These are phyloP conservation scores for Diarsia mendica DNA, from an alignment of 2,888 invertebrate genomes.

Conservation along the genomic window DNA sequence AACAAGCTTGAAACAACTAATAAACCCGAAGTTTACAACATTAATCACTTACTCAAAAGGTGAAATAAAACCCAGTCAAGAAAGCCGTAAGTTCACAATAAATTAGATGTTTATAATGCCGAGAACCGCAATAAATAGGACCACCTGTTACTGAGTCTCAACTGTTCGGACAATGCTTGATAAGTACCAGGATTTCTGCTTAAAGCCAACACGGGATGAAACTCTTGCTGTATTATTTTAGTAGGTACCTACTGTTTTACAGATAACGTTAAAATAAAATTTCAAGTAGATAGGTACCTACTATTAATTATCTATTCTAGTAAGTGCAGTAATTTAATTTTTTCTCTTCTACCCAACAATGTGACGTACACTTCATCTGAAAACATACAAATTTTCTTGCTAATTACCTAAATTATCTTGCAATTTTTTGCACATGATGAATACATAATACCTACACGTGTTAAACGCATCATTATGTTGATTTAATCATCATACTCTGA, in stretches of 20 bases:
- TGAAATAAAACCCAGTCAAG: constrained; percentile 34
- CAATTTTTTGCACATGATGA: neutral
- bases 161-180: constrained; percentile 13
- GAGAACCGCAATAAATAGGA: constrained; percentile 39
- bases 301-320: neutral
- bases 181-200: constrained; percentile 19
- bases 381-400: neutral
- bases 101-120: constrained; percentile 41
- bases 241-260: neutral
- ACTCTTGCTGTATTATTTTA: constrained; percentile 11
- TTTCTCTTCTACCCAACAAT: neutral
- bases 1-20: constrained; percentile 18
- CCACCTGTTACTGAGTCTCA: constrained; percentile 54
- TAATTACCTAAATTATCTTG: neutral
- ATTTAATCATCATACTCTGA: neutral
- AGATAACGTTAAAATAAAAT: too few relatives aligned
- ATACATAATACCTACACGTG: neutral
- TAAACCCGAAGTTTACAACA: constrained; percentile 4
- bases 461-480: neutral
- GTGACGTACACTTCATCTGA: neutral
- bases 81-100: constrained; percentile 36
- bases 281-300: too few relatives aligned
- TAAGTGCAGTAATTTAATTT: neutral
- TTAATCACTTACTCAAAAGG: constrained; percentile 31
- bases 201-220: constrained; percentile 3